Base-by-base conservation (phyloP, 2,113 vertebrate species). In the Acrocephalus kingi region DNA sequence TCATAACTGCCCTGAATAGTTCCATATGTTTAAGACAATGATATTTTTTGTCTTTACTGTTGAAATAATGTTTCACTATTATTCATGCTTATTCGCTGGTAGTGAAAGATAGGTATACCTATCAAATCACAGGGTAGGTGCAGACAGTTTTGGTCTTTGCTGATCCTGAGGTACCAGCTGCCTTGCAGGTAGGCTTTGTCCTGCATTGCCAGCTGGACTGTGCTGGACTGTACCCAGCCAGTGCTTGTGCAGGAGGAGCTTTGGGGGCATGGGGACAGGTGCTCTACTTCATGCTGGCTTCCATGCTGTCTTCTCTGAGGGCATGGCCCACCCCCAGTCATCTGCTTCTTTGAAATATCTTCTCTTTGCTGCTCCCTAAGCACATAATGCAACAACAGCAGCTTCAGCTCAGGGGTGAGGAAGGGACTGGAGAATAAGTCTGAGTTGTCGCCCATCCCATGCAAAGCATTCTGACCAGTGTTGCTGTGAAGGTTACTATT, bases 181-280 rank as follows among this genome's bases (percentile, higher is more conserved):
- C 61, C 45, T 51, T 35, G 31, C 61, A 25, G 33, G 15, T 9
- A 0, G 15, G 54, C 33, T 72, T 49, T 6, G n/a, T 45, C 52
- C 41, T 1, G 0, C 1, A 0, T 6, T 37, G 15, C 27, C 49
- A n/a, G 63, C 45, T 6, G 30, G 54, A 10, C 39, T 25, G 41
- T 71, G 48, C 31, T 0, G n/a, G n/a, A n/a, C n/a, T n/a, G n/a
- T n/a, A 0, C 35, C 31, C 55, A 73, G 24, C 5, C 56, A 21
- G 51, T 15, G 4, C 45, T 39, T 20, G 17, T 23, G 35, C 72
- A 51, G 54, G 75, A 72, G 39, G 22, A 73, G 39, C 3, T 1
- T n/a, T 41, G 45, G 49, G 80, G 39, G 16, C 55, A 33, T 0
- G 0, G 31, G n/a, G 30, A 30, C 45, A 7, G 33, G 33, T 1